Evolutionary conservation across 2,797 vertebrate genomes (phyloP), one percentile per base, ranked within the genome.

Genomic region (Echiichthys vipera): DNA sequence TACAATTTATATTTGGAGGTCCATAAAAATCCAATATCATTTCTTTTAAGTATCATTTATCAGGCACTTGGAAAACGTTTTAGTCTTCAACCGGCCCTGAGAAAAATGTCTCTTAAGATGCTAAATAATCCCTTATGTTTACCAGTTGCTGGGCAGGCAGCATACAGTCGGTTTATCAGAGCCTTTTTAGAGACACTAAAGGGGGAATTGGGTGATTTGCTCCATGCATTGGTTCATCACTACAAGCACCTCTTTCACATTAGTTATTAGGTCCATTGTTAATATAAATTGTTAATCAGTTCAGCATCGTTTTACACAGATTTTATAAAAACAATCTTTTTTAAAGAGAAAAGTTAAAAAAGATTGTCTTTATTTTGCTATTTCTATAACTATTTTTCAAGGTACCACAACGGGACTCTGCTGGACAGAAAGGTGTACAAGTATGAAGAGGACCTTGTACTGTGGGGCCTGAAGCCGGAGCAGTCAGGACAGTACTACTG

Each of bases 341-440:
- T 18, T 36, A 13, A 36, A 4, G 34, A 1, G 3, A 7, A 51
- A 32, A 50, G 7, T 4, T 15, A 29, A 18, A 50, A 5, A 50
- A 5, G 1, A 34, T 12, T 12, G 12, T 29, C 0, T 11, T 25
- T 11, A 25, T 49, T 14, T 30, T 61, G 4, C 40, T 49, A 10
- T 59, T 30, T 67, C 40, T 54, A 3, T 46, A 36, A 54, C 20
- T 53, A 25, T 54, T 54, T 57, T 25, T 69, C 3, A 86, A 99
- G 98, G 98, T 99, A 97, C 90, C 97, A 99, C 93, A 99, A 99
- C 2, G 96, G 96, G 76, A 97, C 95, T 0, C 89, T 97, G 72
- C 87, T 99, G 86, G 94, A 96, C 87, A 92, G 92, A 72, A 93
- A 89, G 7, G 42, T 66, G 12, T 90, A 92, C 54, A 93, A 95